Percentiles rank a stretch among this genome's conserved stretches.
Conservation (phyloP, 1,140 invertebrate species). For the Orussus abietinus region DNA sequence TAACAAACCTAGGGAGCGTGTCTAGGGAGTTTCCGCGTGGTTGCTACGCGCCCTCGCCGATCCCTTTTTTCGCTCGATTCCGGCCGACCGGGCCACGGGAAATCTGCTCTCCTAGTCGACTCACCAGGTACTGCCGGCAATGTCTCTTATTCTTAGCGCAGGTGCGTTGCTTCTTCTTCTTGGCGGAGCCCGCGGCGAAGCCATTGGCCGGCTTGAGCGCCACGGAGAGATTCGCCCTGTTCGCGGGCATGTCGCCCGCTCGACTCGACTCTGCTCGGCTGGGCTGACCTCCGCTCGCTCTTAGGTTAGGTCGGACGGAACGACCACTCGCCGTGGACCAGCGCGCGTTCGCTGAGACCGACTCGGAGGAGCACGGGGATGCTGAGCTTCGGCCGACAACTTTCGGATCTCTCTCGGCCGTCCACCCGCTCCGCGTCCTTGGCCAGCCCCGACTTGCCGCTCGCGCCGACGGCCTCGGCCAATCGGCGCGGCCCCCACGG, state of each 20-base stretch:
- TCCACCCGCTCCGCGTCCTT: not conserved
- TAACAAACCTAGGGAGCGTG: conserved; percentile 9
- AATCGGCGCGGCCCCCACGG: too few species aligned
- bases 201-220: conserved; percentile 31
- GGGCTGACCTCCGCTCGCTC: not conserved
- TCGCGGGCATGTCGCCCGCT: conserved; percentile 47
- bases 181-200: conserved; percentile 21
- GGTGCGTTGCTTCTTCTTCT: conserved; percentile 33
- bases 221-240: conserved; percentile 33
- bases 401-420: not conserved
- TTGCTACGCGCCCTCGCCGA: conserved; percentile 13
- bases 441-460: too few species aligned
- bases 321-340: not conserved
- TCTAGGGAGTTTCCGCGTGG: conserved; percentile 7
- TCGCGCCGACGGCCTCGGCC: too few species aligned
- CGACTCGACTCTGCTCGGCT: too few species aligned
- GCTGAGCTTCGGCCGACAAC: not conserved
- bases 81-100: conserved; percentile 18
- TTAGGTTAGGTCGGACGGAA: not conserved
- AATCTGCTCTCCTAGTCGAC: conserved; percentile 24
- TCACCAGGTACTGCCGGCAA: conserved; percentile 41
- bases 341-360: not conserved
- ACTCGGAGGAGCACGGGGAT: too few species aligned
- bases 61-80: conserved; percentile 9
- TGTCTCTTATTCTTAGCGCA: conserved; percentile 40